phyloP scores from a whole-genome alignment of 2,888 invertebrate genomes.

The Drosophila mayaguana region DNA sequence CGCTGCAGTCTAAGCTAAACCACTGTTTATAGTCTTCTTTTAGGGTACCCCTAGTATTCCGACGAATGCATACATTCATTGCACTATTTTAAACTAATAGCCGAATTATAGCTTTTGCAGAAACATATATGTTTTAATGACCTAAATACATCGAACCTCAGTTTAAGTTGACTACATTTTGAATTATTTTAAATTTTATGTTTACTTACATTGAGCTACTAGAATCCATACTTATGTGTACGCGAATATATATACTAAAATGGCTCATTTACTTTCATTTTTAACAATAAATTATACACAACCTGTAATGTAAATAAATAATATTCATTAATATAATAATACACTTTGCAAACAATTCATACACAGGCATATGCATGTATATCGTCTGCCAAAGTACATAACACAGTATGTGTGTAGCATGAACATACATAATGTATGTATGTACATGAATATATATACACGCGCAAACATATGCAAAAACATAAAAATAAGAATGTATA shows the following conservation, averaged over 20 bases:
- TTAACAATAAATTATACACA: slow-evolving; percentile 1
- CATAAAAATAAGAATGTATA: no score
- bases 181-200: no score
- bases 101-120: no score
- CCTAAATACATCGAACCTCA: no score
- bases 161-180: no score
- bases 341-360: not conserved
- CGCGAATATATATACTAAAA: not conserved
- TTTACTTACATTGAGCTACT: not conserved
- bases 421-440: slow-evolving; percentile 1
- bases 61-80: no score
- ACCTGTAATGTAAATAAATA: not conserved
- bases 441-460: not conserved
- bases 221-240: not conserved
- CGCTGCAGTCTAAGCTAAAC: no score
- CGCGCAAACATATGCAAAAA: not conserved
- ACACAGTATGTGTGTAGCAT: slow-evolving; percentile 41
- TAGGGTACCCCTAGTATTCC: no score
- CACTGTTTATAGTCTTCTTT: no score
- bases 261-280: not conserved
- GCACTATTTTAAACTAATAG: no score
- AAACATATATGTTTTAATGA: no score
- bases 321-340: not conserved
- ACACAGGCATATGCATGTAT: not conserved
- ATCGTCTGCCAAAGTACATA: not conserved